A percentile compares a stretch with the other conserved stretches of the same genome.
Evolutionary conservation across 2,113 vertebrate genomes (phyloP).

Genomic region (Tragulus kanchil): DNA sequence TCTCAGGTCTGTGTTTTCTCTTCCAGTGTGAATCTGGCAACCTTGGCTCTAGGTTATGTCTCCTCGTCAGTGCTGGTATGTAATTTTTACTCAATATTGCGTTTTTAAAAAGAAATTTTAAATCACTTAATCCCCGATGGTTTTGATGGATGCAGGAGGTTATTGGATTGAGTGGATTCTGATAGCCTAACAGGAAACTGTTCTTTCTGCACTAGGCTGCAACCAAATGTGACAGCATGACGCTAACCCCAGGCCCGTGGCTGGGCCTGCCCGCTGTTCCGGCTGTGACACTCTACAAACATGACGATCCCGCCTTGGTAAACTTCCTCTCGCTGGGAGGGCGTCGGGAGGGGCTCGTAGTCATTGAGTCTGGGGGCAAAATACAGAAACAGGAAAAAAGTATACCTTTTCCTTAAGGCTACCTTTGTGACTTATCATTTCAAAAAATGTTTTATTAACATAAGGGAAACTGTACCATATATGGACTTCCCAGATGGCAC

Average conservation of each 20-base stretch:
- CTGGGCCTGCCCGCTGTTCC: conserved; percentile 95
- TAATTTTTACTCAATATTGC: conserved; percentile 60
- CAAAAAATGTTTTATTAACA: not conserved
- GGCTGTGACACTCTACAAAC: conserved; percentile 96
- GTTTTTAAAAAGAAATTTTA: conserved; percentile 50
- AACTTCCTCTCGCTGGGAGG: not conserved
- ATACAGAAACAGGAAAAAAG: not conserved
- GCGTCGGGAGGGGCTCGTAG: not conserved
- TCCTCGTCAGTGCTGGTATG: conserved; percentile 94
- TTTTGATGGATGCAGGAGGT: conserved; percentile 20
- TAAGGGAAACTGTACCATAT: conserved; percentile 10
- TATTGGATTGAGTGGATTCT: conserved; percentile 42
- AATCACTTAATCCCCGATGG: not conserved
- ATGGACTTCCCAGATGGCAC: too few relatives aligned
- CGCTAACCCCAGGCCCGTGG: conserved; percentile 95
- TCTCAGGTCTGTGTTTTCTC: conserved; percentile 70
- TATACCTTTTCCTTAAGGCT: not conserved
- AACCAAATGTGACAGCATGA: conserved; percentile 96
- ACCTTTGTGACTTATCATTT: not conserved
- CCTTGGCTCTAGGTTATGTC: conserved; percentile 93
- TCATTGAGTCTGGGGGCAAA: not conserved
- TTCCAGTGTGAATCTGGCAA: conserved; percentile 97
- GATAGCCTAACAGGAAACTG: not conserved
- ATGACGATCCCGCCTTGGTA: conserved; percentile 97
- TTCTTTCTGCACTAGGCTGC: conserved; percentile 90